Evolutionary conservation across 2,888 invertebrate genomes (phyloP).

Genomic region (Tanaodytes sp.): DNA sequence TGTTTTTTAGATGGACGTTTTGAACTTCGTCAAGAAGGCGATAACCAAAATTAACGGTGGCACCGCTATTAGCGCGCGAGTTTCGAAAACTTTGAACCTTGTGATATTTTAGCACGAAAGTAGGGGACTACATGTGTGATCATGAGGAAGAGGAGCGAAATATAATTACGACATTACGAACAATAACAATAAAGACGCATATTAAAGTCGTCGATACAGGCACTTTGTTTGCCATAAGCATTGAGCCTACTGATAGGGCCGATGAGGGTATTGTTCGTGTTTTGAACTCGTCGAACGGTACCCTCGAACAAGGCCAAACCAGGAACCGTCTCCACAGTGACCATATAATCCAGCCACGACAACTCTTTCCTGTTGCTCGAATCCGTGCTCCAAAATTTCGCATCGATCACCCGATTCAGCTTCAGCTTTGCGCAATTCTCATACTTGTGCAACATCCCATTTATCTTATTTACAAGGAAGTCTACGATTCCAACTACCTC

Average conservation of each 20-base stretch:
- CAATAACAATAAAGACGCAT: constrained; percentile 87
- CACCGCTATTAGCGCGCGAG: too few relatives aligned
- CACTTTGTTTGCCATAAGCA: constrained; percentile 86
- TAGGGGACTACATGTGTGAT: too few relatives aligned
- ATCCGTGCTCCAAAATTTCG: constrained; percentile 74
- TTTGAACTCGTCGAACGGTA: constrained; percentile 77
- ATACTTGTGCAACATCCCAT: constrained; percentile 77
- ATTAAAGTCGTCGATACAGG: constrained; percentile 82
- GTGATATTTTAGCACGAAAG: too few relatives aligned
- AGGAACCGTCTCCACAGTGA: constrained; percentile 79
- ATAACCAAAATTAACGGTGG: too few relatives aligned
- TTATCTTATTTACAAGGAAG: constrained; percentile 79
- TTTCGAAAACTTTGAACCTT: too few relatives aligned
- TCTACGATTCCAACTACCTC: constrained; percentile 77
- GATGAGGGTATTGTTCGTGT: constrained; percentile 74
- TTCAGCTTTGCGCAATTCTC: constrained; percentile 79
- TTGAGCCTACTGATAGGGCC: constrained; percentile 86
- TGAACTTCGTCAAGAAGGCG: too few relatives aligned
- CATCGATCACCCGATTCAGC: constrained; percentile 79
- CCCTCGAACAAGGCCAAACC: constrained; percentile 86
- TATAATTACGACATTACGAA: too few relatives aligned
- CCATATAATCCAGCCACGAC: constrained; percentile 77
- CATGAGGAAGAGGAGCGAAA: too few relatives aligned
- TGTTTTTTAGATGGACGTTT: too few relatives aligned
- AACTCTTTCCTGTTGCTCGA: constrained; percentile 61